A percentile compares a stretch with the other conserved stretches of the same genome.
Evolutionary conservation across 2,888 invertebrate species (phyloP).

Genomic region (Nysson spinosus): DNA sequence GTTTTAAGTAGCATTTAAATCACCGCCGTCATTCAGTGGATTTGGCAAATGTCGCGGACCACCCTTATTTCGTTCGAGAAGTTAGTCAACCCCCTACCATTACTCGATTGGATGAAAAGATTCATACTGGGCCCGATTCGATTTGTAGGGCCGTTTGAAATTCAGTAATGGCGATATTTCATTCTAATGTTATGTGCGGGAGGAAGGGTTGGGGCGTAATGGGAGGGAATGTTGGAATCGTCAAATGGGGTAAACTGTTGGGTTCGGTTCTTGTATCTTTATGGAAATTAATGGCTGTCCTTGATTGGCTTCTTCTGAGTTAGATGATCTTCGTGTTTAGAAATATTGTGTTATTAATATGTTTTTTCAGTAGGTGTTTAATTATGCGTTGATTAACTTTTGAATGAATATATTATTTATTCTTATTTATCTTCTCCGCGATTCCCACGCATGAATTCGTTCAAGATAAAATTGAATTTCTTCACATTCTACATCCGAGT

Average conservation of each 20-base stretch:
- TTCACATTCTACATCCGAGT: too few relatives aligned
- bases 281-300: too few relatives aligned
- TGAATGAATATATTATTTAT: too few relatives aligned
- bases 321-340: too few relatives aligned
- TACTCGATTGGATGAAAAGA: constrained; percentile 50
- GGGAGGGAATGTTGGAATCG: constrained; percentile 49
- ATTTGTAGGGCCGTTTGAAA: constrained; percentile 62
- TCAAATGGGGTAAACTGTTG: constrained; percentile 55
- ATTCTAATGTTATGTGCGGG: constrained; percentile 5
- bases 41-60: constrained; percentile 16
- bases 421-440: too few relatives aligned
- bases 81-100: constrained; percentile 6
- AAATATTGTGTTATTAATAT: too few relatives aligned
- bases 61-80: constrained; percentile 11
- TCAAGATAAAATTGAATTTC: too few relatives aligned
- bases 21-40: constrained; percentile 14
- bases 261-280: constrained; percentile 51
- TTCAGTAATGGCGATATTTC: constrained; percentile 51
- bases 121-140: constrained; percentile 65
- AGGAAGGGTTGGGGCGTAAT: constrained; percentile 5
- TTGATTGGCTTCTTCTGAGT: too few relatives aligned
- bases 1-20: too few relatives aligned
- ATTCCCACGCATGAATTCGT: too few relatives aligned
- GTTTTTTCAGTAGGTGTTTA: too few relatives aligned
- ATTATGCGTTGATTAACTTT: too few relatives aligned